A percentile compares a stretch with the other conserved stretches of the same genome.
These are phyloP conservation scores for Hypotaenidia okinawae DNA, from an alignment of 2,797 vertebrate species.

Conservation along the genomic window DNA sequence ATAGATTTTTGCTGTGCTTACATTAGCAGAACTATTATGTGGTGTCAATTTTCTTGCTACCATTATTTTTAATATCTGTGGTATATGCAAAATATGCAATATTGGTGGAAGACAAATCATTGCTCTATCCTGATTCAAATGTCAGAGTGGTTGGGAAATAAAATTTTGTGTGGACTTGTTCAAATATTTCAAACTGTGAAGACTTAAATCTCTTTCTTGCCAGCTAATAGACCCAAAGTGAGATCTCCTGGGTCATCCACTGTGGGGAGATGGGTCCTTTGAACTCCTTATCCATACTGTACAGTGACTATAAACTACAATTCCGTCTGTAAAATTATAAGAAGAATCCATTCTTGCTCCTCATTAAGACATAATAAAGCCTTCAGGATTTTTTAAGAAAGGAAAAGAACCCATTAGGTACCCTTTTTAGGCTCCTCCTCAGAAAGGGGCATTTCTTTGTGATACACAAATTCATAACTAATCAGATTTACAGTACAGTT, in stretches of 20 bases:
- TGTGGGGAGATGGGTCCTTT: neutral
- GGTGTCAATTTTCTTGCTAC: neutral
- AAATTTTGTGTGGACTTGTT: neutral
- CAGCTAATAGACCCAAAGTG: neutral
- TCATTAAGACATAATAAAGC: neutral
- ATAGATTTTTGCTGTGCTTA: neutral
- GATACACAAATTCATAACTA: neutral
- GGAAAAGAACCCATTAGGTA: neutral
- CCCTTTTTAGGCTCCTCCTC: neutral
- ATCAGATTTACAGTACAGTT: neutral
- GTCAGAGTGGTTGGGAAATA: neutral
- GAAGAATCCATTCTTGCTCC: neutral
- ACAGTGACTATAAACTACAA: neutral
- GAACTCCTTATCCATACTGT: neutral
- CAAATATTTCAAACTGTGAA: neutral
- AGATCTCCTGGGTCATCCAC: neutral
- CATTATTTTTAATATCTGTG: neutral
- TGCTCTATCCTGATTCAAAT: neutral
- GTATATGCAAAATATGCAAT: neutral
- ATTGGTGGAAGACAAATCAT: neutral
- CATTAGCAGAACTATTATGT: neutral
- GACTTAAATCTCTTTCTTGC: neutral
- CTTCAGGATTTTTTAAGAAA: neutral
- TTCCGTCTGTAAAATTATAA: neutral
- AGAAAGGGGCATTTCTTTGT: neutral